Base-by-base conservation (phyloP, 2,888 invertebrate genomes). In the Pocota personata region DNA sequence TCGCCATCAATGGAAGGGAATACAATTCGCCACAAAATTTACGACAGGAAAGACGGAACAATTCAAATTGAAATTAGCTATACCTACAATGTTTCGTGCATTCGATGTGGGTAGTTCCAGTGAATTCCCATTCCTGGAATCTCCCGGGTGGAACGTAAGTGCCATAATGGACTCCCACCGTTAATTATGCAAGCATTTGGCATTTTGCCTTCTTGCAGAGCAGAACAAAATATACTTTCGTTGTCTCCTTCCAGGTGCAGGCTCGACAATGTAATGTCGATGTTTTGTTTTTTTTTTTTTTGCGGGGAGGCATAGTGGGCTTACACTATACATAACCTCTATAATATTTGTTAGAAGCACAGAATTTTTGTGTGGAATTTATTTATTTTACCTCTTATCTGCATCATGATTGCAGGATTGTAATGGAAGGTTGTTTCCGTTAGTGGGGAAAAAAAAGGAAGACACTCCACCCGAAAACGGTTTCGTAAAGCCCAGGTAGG, bases 171-270 rank as follows among this genome's bases (percentile, higher is more conserved):
- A 58, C 79, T 84, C 64, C 66, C 57, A 66, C 48, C 64, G 79
- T 84, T 84, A 80, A 84, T 84, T 84, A 84, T 80, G 79, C 80
- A 80, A 79, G 64, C 58, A 75, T 84, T 80, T 79, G 84, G 75
- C 84, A 79, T 75, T 75, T 46, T 75, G 84, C 84, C 84, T 64
- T 43, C 40, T 30, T 52, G 16, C 46, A 27, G 57, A 64, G 19
- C 32, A 58, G 52, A 40, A 71, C 69, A n/a, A 60, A 76, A 8
- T 10, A 7, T 1, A 50, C 19, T 55, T 52, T 43, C 21, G 10
- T 35, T 75, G 83, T 78, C 60, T 48, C 32, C 16, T 27, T 57
- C 48, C 27, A 50, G 73, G 21, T 79, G 52, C 48, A 67, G 46
- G 6, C 14, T 66, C 55, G 24, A 64, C 55, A 64, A 19, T 40